Base-by-base conservation (phyloP, 2,888 invertebrate genomes). In the Lepidochrysops patricia region DNA sequence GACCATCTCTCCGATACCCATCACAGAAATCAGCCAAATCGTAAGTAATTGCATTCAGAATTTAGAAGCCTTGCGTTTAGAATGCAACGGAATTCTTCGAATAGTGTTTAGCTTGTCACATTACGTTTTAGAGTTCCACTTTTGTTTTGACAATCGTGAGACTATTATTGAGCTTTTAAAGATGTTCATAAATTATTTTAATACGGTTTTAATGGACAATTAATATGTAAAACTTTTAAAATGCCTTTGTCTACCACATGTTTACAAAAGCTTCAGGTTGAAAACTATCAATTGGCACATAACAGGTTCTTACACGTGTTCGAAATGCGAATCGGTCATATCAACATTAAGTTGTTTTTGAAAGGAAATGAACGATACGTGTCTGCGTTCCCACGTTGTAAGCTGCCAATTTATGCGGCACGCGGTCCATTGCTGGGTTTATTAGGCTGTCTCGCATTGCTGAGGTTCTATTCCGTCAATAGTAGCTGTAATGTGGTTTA, bases 11-110 rank as follows among this genome's bases (percentile, higher is more conserved):
- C 90, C 80, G 71, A 91, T 91, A 72, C 92, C 92, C 65, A 92
- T 92, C 73, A 92, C 92, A 69, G 92, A 92, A 82, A 91, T 92
- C 83, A 92, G 92, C 72, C 92, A 92, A 90, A 92, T 92, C 73
- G 92, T 92, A 90, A 92, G 92, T 91, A 62, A 60, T 63, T 61
- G 62, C 61, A 57, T 60, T 62, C 65, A 62, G 62, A 52, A 62
- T 54, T 56, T 63, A 35, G n/a, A 35, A 26, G 12, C 26, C 12
- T 19, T 63, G 63, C 61, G 60, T 62, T 61, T 35, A 57, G 57
- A 62, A 58, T 48, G 19, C 48, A 50, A 15, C 49, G 49, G 13
- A 13, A 52, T 54, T 32, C 19, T 32, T 54, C 29, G 54, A 49
- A 49, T 49, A 49, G 23, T 32, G 13, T 43, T 57, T 62, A 62